These are phyloP conservation scores for Homarus gammarus DNA, from an alignment of 2,888 invertebrate species.

Conservation along the genomic window DNA sequence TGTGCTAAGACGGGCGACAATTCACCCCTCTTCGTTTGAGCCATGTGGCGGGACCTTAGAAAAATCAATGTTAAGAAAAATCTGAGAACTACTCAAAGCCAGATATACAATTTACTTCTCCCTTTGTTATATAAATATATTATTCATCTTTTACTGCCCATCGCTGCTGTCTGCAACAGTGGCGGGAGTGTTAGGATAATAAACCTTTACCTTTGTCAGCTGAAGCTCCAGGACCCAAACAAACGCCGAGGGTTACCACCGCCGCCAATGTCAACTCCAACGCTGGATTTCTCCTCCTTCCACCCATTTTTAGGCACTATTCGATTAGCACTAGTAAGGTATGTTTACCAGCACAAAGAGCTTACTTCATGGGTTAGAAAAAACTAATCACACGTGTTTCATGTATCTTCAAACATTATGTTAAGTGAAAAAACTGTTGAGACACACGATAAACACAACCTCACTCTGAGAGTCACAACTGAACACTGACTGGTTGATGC, in stretches of 20 bases:
- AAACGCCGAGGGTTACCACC: conserved; percentile 33
- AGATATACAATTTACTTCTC: neutral
- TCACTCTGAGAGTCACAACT: neutral
- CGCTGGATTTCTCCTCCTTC: neutral
- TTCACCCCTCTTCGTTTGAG: neutral
- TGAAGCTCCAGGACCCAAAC: conserved; percentile 34
- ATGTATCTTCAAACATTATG: conserved; percentile 33
- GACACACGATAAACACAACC: neutral
- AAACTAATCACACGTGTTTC: conserved; percentile 4
- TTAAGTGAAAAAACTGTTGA: conserved; percentile 39
- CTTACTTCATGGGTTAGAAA: conserved; percentile 1
- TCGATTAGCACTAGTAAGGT: neutral
- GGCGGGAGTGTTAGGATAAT: neutral
- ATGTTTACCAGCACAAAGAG: conserved; percentile 8
- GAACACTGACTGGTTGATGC: conserved; percentile 21
- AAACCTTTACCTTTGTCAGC: conserved; percentile 47
- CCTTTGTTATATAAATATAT: neutral
- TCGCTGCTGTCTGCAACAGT: neutral
- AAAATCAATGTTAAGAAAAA: conserved; percentile 4
- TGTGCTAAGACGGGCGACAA: too few species aligned
- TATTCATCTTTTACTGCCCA: neutral
- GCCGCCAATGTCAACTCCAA: conserved; percentile 31
- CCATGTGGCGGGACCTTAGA: conserved; percentile 4
- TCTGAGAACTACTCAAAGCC: neutral
- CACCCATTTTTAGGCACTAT: conserved; percentile 27